phyloP scores from a whole-genome alignment of 1,140 invertebrate species.

The Atta cephalotes region DNA sequence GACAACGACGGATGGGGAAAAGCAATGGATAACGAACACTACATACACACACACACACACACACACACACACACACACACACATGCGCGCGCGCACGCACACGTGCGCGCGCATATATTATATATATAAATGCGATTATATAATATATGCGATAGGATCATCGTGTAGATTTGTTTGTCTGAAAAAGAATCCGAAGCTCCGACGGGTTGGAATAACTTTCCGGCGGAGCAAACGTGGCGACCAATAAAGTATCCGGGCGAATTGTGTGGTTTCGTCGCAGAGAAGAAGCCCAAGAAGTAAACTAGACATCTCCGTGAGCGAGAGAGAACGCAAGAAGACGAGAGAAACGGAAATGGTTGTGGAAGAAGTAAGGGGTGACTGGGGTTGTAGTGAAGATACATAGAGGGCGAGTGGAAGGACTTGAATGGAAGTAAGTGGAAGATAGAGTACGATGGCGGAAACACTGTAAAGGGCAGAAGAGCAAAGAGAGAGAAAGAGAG shows the following conservation, averaged over 20 bases:
- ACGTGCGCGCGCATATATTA: too few relatives aligned
- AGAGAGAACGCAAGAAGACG: slow-evolving; percentile 45
- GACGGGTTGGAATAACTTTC: slow-evolving; percentile 40
- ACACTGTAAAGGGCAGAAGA: slow-evolving; percentile 36
- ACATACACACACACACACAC: too few relatives aligned
- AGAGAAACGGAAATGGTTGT: slow-evolving; percentile 66
- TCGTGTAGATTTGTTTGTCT: background rate
- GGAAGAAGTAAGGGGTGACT: slow-evolving; percentile 13
- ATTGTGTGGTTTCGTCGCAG: slow-evolving; percentile 51
- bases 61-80: too few relatives aligned
- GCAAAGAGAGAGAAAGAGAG: background rate
- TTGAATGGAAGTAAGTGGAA: slow-evolving; percentile 56
- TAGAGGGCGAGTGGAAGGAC: slow-evolving; percentile 11
- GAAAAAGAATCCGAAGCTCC: background rate
- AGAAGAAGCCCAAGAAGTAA: slow-evolving; percentile 40
- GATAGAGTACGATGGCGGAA: slow-evolving; percentile 44
- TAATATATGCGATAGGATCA: background rate
- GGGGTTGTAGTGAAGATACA: background rate
- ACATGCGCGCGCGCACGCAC: too few relatives aligned
- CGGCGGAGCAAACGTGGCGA: slow-evolving; percentile 8
- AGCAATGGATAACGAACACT: slow-evolving; percentile 10
- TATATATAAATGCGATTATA: background rate
- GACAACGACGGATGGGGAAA: background rate
- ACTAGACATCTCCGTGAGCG: slow-evolving; percentile 19
- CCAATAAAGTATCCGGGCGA: slow-evolving; percentile 48